Evolutionary conservation across 2,888 invertebrate species (phyloP), one percentile per base, ranked within the genome.

Genomic region (Brachylomia viminalis): DNA sequence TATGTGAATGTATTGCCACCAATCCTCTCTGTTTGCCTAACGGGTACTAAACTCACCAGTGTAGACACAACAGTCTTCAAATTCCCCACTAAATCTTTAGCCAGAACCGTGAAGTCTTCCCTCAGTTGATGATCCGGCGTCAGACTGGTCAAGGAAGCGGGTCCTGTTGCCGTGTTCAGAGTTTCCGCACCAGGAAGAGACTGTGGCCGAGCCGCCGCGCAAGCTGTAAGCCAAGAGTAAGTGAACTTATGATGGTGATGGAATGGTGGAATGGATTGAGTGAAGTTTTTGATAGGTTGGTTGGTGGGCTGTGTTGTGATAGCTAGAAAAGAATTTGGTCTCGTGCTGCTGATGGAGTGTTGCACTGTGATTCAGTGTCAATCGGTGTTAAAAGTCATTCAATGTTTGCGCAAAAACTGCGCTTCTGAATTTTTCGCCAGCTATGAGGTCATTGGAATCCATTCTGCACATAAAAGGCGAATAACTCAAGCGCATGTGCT

Each of bases 41-140:
- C 7, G 38, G 38, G 15, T 11, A 23, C 8, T 11, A 27, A 27
- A 65, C 93, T 92, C 62, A 96, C 95, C 93, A 95, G 81, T 23
- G 95, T 94, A 56, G 95, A 91, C 0, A 98, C 93, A 0, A 97
- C 97, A 65, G 97, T 96, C 90, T 97, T 98, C 86, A 98, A 92
- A 67, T 97, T 96, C 67, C 97, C 97, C 23, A 98, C 95, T 91
- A 98, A 96, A 90, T 97, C 97, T 91, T 98, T 98, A 27, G 98
- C 98, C 73, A 98, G 95, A 11, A 97, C 96, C 0, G 97, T 95
- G 91, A 98, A 98, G 94, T 98, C 98, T 77, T 98, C 97, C 74
- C 97, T 92, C n/a, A 97, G 90, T 84, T 96, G 96, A 71, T 96
- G 96, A 85, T 97, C 97, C 0, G 96, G 97, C 0, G 96, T 96